A percentile compares a stretch with the other conserved stretches of the same genome.
Evolutionary conservation across 1,140 invertebrate species (phyloP).

Genomic region (Micrasema minimum): DNA sequence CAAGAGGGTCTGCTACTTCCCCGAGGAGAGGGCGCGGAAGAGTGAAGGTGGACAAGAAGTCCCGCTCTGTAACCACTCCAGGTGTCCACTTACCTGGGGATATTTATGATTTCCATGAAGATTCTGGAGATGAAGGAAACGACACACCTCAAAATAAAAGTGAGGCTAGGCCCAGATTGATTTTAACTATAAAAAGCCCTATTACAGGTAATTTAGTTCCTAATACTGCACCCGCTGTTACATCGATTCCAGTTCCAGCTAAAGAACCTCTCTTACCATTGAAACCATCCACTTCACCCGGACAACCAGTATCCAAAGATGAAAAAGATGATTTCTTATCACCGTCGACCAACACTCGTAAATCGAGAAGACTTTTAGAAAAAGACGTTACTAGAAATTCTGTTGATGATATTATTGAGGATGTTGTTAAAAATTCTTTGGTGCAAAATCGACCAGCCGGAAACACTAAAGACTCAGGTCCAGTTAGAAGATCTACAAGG

Average conservation of each 20-base stretch:
- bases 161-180: conserved; percentile 76
- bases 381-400: conserved; percentile 78
- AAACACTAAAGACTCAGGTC: conserved; percentile 55
- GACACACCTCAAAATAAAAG: conserved; percentile 60
- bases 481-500: conserved; percentile 59
- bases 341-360: conserved; percentile 74
- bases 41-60: conserved; percentile 69
- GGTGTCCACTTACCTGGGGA: conserved; percentile 70
- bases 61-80: conserved; percentile 64
- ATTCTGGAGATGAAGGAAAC: conserved; percentile 78
- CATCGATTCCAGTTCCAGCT: conserved; percentile 25
- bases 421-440: conserved; percentile 76
- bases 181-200: conserved; percentile 83
- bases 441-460: conserved; percentile 53
- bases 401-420: conserved; percentile 87
- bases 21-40: conserved; percentile 65
- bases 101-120: conserved; percentile 86
- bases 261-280: conserved; percentile 46
- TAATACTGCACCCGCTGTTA: conserved; percentile 55
- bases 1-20: conserved; percentile 60
- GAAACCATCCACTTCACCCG: conserved; percentile 35
- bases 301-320: conserved; percentile 64
- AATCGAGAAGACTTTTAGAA: conserved; percentile 82
- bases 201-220: conserved; percentile 58
- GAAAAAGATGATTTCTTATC: conserved; percentile 75